phyloP scores from a whole-genome alignment of 2,797 vertebrate genomes.

The Hapalemur alaotrensis region DNA sequence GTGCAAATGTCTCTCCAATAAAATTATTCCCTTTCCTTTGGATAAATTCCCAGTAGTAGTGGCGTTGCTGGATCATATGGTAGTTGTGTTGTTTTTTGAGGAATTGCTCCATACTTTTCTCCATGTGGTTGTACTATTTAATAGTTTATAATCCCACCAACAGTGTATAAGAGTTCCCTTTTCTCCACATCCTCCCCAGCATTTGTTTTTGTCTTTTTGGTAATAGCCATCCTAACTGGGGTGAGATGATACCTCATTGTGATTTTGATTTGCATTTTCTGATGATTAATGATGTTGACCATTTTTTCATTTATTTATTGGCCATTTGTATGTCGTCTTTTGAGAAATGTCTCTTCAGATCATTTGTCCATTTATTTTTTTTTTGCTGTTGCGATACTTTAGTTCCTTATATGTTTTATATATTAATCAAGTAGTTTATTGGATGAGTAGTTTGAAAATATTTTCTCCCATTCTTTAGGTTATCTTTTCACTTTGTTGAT shows the following conservation, averaged over 20 bases:
- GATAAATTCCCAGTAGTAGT: not conserved
- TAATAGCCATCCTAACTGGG: not conserved
- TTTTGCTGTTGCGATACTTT: too few relatives aligned
- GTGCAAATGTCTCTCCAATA: not conserved
- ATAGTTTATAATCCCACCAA: not conserved
- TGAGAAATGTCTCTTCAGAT: too few relatives aligned
- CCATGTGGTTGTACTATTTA: not conserved
- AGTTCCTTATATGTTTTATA: too few relatives aligned
- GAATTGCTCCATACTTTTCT: not conserved
- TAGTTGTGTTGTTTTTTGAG: not conserved
- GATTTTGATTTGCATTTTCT: not conserved
- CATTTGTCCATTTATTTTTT: too few relatives aligned
- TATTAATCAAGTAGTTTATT: too few relatives aligned
- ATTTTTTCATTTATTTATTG: not conserved
- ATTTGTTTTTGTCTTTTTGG: not conserved
- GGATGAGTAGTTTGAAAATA: not conserved
- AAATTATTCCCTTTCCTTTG: too few relatives aligned
- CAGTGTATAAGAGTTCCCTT: not conserved
- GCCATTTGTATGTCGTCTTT: not conserved
- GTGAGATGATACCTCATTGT: not conserved
- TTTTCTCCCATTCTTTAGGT: not conserved
- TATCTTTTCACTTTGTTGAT: not conserved
- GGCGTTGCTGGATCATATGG: too few relatives aligned
- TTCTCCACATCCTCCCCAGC: not conserved
- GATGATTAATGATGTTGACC: not conserved